phyloP scores from a whole-genome alignment of 2,797 vertebrate genomes.

The Argya squamiceps region DNA sequence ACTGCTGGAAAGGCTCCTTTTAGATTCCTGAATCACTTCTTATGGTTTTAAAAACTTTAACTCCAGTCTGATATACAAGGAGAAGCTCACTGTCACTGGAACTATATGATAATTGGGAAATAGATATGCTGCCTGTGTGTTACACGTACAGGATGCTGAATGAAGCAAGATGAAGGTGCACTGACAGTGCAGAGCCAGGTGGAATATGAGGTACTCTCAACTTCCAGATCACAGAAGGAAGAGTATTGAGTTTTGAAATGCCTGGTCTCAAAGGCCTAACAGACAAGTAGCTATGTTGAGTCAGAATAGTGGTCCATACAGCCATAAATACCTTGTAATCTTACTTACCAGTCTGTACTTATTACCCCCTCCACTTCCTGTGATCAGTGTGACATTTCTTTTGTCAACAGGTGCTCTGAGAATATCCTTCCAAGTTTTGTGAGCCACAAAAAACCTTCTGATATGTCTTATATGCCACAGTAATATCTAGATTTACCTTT shows the following conservation, averaged over 20 bases:
- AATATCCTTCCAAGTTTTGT: not conserved
- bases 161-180: not conserved
- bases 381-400: not conserved
- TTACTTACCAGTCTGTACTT: not conserved
- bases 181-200: not conserved
- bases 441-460: not conserved
- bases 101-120: not conserved
- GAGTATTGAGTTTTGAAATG: not conserved
- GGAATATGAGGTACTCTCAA: not conserved
- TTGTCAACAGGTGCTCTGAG: not conserved
- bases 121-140: not conserved
- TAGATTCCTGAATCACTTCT: not conserved
- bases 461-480: not conserved
- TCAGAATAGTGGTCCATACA: not conserved
- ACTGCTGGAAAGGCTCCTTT: not conserved
- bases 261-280: not conserved
- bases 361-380: accelerated
- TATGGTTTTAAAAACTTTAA: not conserved
- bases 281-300: not conserved
- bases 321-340: not conserved
- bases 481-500: not conserved
- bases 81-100: not conserved
- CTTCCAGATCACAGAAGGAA: not conserved
- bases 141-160: not conserved
- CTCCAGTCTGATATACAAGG: not conserved